Evolutionary conservation across 2,113 vertebrate genomes (phyloP).

Genomic region (Lampris incognitus): DNA sequence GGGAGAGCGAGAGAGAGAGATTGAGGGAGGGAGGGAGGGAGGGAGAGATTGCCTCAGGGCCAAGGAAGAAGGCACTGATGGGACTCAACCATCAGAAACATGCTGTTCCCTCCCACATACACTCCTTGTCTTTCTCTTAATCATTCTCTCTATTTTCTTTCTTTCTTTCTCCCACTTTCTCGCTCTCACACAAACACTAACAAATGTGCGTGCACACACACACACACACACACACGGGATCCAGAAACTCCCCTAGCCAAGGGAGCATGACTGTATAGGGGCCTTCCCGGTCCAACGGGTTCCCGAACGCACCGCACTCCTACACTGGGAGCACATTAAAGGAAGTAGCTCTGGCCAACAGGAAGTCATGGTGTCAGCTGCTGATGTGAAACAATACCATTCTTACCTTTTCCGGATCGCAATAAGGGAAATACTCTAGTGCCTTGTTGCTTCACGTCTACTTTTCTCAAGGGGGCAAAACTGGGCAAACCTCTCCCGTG

Average conservation of each 20-base stretch:
- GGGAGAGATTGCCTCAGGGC: conserved; percentile 46
- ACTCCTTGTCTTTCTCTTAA: not conserved
- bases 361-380: conserved; percentile 44
- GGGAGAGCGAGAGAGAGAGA: conserved; percentile 9
- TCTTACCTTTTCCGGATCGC: conserved; percentile 8
- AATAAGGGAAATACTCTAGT: not conserved
- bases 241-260: not conserved
- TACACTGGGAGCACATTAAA: conserved; percentile 44
- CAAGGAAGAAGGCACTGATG: conserved; percentile 47
- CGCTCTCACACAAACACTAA: not conserved
- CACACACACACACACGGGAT: not conserved
- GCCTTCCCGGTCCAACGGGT: conserved; percentile 39
- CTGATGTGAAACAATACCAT: conserved; percentile 35
- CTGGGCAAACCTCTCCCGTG: no score
- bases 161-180: not conserved
- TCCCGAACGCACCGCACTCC: conserved; percentile 31
- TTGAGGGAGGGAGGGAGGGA: not conserved
- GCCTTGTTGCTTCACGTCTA: not conserved
- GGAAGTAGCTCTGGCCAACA: conserved; percentile 37
- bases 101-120: conserved; percentile 55
- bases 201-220: not conserved
- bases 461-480: not conserved
- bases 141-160: not conserved
- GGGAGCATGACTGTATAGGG: conserved; percentile 16
- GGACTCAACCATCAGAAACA: conserved; percentile 48